These are phyloP conservation scores for Podiceps cristatus DNA, from an alignment of 2,113 vertebrate species.

Conservation along the genomic window DNA sequence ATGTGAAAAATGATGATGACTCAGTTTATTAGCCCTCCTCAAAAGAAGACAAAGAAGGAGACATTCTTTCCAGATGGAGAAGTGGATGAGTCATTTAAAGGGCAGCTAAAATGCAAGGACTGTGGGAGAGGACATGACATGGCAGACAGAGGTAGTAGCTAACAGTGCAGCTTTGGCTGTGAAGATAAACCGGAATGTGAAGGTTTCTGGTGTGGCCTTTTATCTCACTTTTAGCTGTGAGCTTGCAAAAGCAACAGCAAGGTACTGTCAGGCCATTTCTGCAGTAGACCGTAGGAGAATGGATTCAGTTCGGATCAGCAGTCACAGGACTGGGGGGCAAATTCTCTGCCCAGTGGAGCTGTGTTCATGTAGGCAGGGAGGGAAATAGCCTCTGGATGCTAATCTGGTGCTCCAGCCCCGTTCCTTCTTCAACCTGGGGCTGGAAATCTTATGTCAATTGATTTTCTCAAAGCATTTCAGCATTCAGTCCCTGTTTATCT, in stretches of 20 bases:
- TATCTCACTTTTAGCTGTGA: background rate
- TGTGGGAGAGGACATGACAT: background rate
- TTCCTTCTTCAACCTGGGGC: background rate
- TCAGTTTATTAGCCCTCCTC: constrained; percentile 6
- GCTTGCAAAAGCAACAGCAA: background rate
- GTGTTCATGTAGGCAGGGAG: background rate
- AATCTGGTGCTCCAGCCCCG: background rate
- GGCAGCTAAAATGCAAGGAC: background rate
- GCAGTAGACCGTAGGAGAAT: background rate
- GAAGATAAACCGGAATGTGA: background rate
- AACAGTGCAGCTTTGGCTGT: background rate
- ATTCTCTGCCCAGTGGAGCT: background rate
- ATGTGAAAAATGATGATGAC: constrained; percentile 18
- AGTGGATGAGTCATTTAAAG: background rate
- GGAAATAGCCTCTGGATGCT: background rate
- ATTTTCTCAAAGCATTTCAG: background rate
- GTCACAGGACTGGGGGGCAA: background rate
- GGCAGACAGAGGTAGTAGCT: background rate
- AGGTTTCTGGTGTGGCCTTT: background rate
- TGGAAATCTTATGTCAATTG: background rate
- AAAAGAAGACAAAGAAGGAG: background rate
- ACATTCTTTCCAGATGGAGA: background rate
- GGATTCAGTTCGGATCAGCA: background rate
- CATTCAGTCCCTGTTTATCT: background rate
- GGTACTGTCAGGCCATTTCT: background rate